Base-by-base conservation (phyloP, 2,797 vertebrate genomes). In the Coccyzus lansbergi region DNA sequence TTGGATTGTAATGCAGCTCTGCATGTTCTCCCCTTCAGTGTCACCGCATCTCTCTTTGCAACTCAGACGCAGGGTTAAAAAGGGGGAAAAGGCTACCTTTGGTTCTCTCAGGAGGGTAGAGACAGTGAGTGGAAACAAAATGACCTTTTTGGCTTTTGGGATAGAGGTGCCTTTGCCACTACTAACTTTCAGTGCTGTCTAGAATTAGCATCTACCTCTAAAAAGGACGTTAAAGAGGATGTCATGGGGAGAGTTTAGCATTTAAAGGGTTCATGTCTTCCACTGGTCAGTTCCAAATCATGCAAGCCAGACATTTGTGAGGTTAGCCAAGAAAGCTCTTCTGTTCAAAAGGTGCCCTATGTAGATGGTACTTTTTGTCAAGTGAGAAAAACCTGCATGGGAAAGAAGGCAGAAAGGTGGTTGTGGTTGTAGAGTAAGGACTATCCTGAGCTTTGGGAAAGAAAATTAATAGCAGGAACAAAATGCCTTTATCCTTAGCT, bases 1-100 rank as follows among this genome's bases (percentile, higher is more conserved):
- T 67, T n/a, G 49, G 92, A 88, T 93, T 90, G 91, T 85, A 77
- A 83, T 88, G 94, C 94, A 97, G 88, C 81, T 91, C 91, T 94
- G 83, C 92, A 84, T 91, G 87, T 74, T 94, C 63, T 74, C 58
- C 53, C 46, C 53, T 68, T 68, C 93, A 18, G 26, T 92, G 80
- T 83, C 83, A 86, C 77, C 94, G 91, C 74, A 86, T 79, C 87
- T 92, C 52, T 72, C 89, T 92, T 69, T 94, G 77, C 88, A 93
- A 76, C 58, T 91, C 60, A 31, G 53, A 25, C 16, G 48, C 28
- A 2, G 44, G 70, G 60, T 67, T 76, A 46, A 65, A 92, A 93
- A 86, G 34, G 10, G 11, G 34, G 52, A 67, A 78, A 58, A 90
- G 33, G 21, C 56, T 84, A 59, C 55, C 70, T 91, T 81, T 76